Conservation (phyloP, 53 echinoderm and acorn worm genomes). For the Hippasteria phrygiana region DNA sequence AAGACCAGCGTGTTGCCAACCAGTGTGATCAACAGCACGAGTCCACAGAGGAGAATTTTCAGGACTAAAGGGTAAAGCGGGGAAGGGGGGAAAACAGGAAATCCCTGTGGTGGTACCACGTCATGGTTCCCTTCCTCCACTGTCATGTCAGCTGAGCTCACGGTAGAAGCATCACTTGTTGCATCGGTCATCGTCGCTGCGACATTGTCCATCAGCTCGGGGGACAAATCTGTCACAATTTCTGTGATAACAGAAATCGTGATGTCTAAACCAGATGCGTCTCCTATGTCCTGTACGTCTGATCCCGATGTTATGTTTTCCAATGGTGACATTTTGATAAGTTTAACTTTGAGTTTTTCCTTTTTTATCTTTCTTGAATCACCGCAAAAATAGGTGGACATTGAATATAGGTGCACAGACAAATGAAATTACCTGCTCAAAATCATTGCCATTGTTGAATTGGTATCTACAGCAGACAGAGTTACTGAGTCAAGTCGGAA, state of each 20-base stretch:
- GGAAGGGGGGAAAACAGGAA: conserved; percentile 28
- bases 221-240: neutral
- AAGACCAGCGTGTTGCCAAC: conserved; percentile 70
- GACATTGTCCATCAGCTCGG: neutral
- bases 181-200: neutral
- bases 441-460: no score
- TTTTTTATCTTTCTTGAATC: no score
- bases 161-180: neutral
- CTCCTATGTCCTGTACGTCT: neutral
- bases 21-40: conserved; percentile 63
- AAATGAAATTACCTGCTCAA: no score
- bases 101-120: neutral
- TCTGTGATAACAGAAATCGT: neutral
- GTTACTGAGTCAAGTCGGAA: no score
- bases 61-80: conserved; percentile 20
- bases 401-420: no score
- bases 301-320: neutral
- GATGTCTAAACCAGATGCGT: neutral
- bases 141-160: neutral
- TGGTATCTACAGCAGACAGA: no score
- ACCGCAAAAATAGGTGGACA: no score
- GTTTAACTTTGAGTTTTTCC: no score
- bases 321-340: no score
- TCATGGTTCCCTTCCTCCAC: neutral
- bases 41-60: conserved; percentile 14